Conservation (phyloP, 2,113 vertebrate species). For the Meleagris gallopavo region DNA sequence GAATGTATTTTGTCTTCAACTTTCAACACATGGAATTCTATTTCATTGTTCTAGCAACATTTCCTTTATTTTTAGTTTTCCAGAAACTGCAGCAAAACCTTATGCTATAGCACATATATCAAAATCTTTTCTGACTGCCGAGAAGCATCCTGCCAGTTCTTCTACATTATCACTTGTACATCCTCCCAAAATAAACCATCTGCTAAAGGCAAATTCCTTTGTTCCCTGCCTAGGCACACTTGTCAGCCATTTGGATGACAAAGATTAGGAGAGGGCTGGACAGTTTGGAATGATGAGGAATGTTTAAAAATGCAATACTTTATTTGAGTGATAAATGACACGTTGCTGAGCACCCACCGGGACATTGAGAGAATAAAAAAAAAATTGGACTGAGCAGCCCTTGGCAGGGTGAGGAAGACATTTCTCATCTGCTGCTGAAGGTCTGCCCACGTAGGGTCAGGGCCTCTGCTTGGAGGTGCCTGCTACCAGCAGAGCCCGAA, state of each 20-base stretch:
- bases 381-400: not conserved
- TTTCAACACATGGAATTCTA: not conserved
- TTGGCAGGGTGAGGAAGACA: not conserved
- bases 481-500: not conserved
- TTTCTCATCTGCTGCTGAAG: slow-evolving; percentile 8
- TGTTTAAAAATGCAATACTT: not conserved
- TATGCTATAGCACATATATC: slow-evolving; percentile 21
- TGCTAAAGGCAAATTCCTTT: slow-evolving; percentile 30
- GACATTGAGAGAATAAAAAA: not conserved
- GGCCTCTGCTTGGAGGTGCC: slow-evolving; percentile 5
- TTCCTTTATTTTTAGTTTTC: not conserved
- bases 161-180: not conserved
- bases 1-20: not conserved
- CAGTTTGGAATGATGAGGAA: not conserved
- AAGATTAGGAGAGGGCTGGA: not conserved
- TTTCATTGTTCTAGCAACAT: slow-evolving; percentile 11
- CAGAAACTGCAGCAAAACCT: slow-evolving; percentile 39
- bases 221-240: not conserved
- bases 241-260: not conserved
- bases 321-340: not conserved
- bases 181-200: slow-evolving; percentile 47
- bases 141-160: slow-evolving; percentile 29
- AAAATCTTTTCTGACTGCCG: not conserved
- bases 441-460: not conserved
- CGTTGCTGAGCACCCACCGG: accelerated